Base-by-base conservation (phyloP, 1,140 invertebrate species). In the Holotrichia oblita region DNA sequence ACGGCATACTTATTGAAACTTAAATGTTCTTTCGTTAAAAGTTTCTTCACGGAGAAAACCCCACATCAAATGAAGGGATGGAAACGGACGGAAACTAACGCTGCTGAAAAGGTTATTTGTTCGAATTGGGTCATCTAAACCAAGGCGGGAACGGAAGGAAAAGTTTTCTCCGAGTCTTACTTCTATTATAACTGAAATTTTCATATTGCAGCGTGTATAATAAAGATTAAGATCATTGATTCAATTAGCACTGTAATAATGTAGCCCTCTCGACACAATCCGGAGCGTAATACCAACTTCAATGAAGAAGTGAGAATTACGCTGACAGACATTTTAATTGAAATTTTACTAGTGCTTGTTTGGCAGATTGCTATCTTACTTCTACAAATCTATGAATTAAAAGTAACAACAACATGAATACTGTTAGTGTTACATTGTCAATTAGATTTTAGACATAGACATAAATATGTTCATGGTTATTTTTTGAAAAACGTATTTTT, bases 1-100 rank as follows among this genome's bases (percentile, higher is more conserved):
- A 69, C 61, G 61, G 61, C 61, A n/a, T 69, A 69, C 61, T 69
- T 69, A 69, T 69, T 69, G 61, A 69, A 69, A 69, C 61, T 69
- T 69, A 69, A 69, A 69, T 69, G 20, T 24, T 69, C 61, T 34
- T 69, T 69, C 61, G 61, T 22, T 69, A 34, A 69, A 69, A 69
- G 61, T 69, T 69, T 22, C 61, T 34, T 34, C 20, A 20, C 61
- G 61, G 22, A 69, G 22, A 14, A 69, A 69, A 22, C 61, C 22
- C 61, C 6, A 69, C 61, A 22, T 55, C 48, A 55, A 17, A 55
- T 14, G 61, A 34, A 69, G 20, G 61, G 61, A 69, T 3, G 17
- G 61, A 34, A 34, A 69, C 61, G 61, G 22, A 69, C 24, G 27
- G 61, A 22, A 69, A 69, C 61, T 69, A 69, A 22, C 61, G 61